Evolutionary conservation across 2,888 invertebrate species (phyloP), one percentile per base, ranked within the genome.

Genomic region (Silvanus unidentatus): DNA sequence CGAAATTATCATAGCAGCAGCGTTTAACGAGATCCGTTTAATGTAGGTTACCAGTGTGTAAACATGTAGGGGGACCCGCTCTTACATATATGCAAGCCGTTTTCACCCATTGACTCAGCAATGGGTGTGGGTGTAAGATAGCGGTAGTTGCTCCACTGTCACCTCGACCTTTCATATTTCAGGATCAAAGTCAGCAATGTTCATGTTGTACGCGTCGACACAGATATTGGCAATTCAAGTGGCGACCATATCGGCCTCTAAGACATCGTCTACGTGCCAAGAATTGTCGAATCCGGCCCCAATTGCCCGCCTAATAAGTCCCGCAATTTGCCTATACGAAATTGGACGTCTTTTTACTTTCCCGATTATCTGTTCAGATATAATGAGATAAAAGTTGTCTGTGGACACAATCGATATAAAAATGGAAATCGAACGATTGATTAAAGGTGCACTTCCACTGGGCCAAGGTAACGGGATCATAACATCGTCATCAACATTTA

Each of bases 381-480:
- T 22, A 22, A 22, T 22, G 8, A 22, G 4, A 8, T 22, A 22
- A 22, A 22, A 5, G 22, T 22, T 22, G 22, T 22, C 22, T 22
- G 22, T 22, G 22, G 22, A 8, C 22, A n/a, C n/a, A n/a, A 29
- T 34, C 3, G 9, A 34, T 4, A 34, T 13, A 10, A 34, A 13
- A 15, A 9, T 11, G 9, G 9, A 11, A 36, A 36, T 36, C 12
- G 16, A 36, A 9, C 11, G 10, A 14, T 36, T 36, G 36, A 36
- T 36, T 13, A 41, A 50, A 47, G 49, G 49, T 42, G 44, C 50
- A 50, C 48, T 54, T 55, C 59, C 60, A 64, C 63, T 64, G 62
- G 63, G 64, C 63, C 64, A 63, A 64, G 62, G 63, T 64, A 64
- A 64, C 64, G 64, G 64, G 54, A 61, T 52, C 52, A n/a, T n/a